Percentiles rank a stretch among this genome's conserved stretches.
Evolutionary conservation across 92 coral and sea anemone genomes (phyloP).

Genomic region (Palythoa grandis): DNA sequence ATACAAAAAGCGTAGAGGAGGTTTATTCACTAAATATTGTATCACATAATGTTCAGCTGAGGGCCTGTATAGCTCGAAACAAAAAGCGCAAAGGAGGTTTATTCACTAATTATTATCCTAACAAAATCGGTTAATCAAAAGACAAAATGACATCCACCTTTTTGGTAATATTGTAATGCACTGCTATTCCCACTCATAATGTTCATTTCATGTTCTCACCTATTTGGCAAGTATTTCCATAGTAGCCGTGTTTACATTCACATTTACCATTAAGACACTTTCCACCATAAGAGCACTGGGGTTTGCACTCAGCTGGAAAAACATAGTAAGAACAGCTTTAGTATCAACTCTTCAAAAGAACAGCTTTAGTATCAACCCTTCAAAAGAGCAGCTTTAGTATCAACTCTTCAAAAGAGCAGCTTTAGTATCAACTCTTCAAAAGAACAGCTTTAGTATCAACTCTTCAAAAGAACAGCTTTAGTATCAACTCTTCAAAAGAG

Average conservation of each 20-base stretch:
- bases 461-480: neutral
- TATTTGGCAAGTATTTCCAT: slow-evolving; percentile 16
- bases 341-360: neutral
- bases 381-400: neutral
- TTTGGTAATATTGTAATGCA: neutral
- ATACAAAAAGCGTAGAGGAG: no score
- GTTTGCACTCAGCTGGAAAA: slow-evolving; percentile 24
- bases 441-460: neutral
- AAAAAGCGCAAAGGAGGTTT: no score
- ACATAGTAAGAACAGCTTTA: neutral
- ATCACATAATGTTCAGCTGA: no score
- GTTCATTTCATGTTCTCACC: slow-evolving; percentile 2
- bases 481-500: neutral
- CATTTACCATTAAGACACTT: slow-evolving; percentile 15
- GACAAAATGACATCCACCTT: no score
- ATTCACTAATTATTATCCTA: no score
- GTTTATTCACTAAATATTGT: no score
- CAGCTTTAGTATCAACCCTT: neutral
- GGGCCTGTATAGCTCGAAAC: no score
- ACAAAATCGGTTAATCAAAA: no score
- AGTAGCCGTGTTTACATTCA: slow-evolving; percentile 37
- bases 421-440: neutral
- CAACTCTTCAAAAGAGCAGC: neutral
- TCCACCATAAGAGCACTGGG: slow-evolving; percentile 27
- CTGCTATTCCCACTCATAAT: neutral